Base-by-base conservation (phyloP, 2,113 vertebrate genomes). In the Epinephelus lanceolatus region DNA sequence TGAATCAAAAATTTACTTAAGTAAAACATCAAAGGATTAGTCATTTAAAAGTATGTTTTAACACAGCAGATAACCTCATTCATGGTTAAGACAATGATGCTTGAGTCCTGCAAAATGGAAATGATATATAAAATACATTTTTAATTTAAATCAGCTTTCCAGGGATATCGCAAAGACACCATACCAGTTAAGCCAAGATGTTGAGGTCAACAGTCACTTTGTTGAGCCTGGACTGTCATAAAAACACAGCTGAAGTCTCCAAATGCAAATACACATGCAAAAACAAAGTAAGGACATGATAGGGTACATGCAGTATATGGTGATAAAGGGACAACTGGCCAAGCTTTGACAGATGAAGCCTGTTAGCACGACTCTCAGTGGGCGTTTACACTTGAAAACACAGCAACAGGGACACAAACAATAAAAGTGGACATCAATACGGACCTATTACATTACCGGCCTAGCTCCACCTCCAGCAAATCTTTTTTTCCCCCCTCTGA, bases 251-350 rank as follows among this genome's bases (percentile, higher is more conserved):
- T 37, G 25, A 69, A 19, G 66, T 59, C 25, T 59, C 30, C 21
- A n/a, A 11, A 87, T 86, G 72, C 71, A 89, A 89, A 90, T 71
- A 1, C 33, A 17, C 68, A 86, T 83, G 73, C 79, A 88, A 89
- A 90, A 37, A 30, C 15, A 53, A 21, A 81, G 60, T 61, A 23
- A 57, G 6, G 27, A 52, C 51, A 21, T 25, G 30, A 47, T 30
- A 27, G 51, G 11, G 13, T 7, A 27, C 25, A 59, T 6, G 12
- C 49, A 51, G 49, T 47, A 19, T 11, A 2, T 51, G 53, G 27
- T 17, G 75, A 62, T 62, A 21, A 71, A 85, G 21, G n/a, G n/a
- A 14, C 71, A 55, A n/a, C 37, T 9, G n/a, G 71, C 33, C 27
- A 21, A 52, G 42, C 23, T 47, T 12, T 61, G 14, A 61, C 56